phyloP scores from a whole-genome alignment of 2,888 invertebrate genomes.

The Drosophila percnosoma region DNA sequence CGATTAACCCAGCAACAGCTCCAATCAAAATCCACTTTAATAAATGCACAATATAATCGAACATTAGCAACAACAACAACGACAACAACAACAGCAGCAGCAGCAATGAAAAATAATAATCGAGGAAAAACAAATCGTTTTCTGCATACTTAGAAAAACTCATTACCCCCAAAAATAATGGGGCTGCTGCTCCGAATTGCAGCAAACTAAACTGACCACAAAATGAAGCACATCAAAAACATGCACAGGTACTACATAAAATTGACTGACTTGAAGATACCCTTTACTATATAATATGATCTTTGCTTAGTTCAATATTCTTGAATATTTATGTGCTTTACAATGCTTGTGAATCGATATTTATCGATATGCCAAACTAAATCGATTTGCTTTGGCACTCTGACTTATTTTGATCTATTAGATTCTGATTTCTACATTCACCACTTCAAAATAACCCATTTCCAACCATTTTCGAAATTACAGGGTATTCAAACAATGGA shows the following conservation, averaged over 20 bases:
- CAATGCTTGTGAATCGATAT: background rate
- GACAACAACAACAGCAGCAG: background rate
- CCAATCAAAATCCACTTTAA: conserved; percentile 35
- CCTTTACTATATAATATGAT: background rate
- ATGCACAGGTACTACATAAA: background rate
- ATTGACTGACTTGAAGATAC: background rate
- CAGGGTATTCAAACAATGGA: conserved; percentile 14
- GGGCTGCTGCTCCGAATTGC: conserved; percentile 57
- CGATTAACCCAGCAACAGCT: background rate
- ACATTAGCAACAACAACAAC: background rate
- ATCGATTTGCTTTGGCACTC: background rate
- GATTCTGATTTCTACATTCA: background rate
- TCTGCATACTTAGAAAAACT: conserved; percentile 53
- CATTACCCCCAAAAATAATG: conserved; percentile 66
- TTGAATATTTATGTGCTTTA: too few species aligned
- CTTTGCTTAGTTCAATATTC: background rate
- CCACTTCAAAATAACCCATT: background rate
- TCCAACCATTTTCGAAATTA: background rate
- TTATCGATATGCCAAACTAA: background rate
- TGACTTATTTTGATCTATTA: background rate
- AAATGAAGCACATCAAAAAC: conserved; percentile 15
- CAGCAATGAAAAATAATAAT: conserved; percentile 22
- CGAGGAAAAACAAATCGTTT: conserved; percentile 34
- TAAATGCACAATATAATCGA: conserved; percentile 22
- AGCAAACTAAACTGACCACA: conserved; percentile 34